These are phyloP conservation scores for Condylura cristata DNA, from an alignment of 2,113 vertebrate genomes.

Conservation along the genomic window DNA sequence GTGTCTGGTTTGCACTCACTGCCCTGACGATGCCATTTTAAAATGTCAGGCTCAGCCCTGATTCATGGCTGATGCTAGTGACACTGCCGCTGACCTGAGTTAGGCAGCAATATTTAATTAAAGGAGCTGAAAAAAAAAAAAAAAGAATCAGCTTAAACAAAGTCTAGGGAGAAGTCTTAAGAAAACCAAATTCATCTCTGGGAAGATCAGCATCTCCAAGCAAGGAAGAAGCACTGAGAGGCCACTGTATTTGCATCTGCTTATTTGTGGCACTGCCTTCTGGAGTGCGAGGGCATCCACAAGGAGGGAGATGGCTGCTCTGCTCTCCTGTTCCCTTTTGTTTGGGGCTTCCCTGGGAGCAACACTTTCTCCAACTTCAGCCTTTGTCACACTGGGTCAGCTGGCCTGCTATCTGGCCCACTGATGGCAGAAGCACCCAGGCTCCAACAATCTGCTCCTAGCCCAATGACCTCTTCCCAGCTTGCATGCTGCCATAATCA, in stretches of 20 bases:
- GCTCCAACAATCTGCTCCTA: not conserved
- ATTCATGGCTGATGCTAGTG: conserved; percentile 74
- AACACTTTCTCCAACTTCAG: not conserved
- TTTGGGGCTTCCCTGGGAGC: not conserved
- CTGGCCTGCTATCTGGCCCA: not conserved
- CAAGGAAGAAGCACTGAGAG: rapidly evolving
- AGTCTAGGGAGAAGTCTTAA: not conserved
- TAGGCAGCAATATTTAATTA: conserved; percentile 80
- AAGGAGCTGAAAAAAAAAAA: not conserved
- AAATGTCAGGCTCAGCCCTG: conserved; percentile 76
- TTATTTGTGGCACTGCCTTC: rapidly evolving
- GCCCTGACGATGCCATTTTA: conserved; percentile 77
- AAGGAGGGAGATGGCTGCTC: not conserved
- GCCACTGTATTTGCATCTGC: not conserved
- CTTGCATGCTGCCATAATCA: rapidly evolving
- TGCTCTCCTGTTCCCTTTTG: not conserved
- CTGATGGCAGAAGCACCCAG: not conserved
- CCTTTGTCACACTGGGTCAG: not conserved
- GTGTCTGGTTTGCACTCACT: conserved; percentile 71
- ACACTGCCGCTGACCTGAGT: conserved; percentile 76
- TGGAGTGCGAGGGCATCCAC: not conserved
- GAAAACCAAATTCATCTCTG: conserved; percentile 24
- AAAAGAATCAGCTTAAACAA: not conserved
- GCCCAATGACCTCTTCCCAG: not conserved
- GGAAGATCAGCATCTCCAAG: not conserved